These are phyloP conservation scores for Gymnarchus niloticus DNA, from an alignment of 2,113 vertebrate species.

Conservation along the genomic window DNA sequence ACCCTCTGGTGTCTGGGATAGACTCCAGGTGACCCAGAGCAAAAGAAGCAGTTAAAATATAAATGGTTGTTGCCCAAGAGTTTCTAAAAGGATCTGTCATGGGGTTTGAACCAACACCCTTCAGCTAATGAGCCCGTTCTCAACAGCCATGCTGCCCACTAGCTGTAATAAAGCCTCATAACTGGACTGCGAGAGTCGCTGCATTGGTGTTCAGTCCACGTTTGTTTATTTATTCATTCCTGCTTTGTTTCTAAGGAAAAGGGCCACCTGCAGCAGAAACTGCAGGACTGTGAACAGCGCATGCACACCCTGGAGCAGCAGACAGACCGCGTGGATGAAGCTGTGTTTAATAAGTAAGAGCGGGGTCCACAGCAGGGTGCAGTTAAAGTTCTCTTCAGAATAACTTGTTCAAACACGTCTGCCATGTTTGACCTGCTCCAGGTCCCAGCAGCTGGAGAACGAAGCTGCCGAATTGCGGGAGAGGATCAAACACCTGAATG, in stretches of 20 bases:
- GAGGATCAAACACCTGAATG: constrained; percentile 88
- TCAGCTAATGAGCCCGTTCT: background rate
- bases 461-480: constrained; percentile 77
- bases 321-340: constrained; percentile 51
- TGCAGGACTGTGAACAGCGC: constrained; percentile 74
- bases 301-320: constrained; percentile 62
- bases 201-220: background rate
- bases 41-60: too few relatives aligned
- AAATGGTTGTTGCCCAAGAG: background rate
- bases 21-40: too few relatives aligned
- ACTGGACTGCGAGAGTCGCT: background rate
- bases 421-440: constrained; percentile 37
- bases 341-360: constrained; percentile 63
- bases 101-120: background rate
- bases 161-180: background rate
- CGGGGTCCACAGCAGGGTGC: background rate
- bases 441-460: constrained; percentile 75
- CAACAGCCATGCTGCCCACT: background rate
- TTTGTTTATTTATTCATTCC: background rate
- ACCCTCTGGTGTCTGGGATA: too few relatives aligned
- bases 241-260: constrained; percentile 69
- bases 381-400: background rate
- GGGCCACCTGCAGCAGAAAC: constrained; percentile 72
- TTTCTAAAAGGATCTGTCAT: background rate
- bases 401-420: background rate